A percentile compares a stretch with the other conserved stretches of the same genome.
Conservation (phyloP, 1,140 invertebrate species). For the Notospermus geniculatus region DNA sequence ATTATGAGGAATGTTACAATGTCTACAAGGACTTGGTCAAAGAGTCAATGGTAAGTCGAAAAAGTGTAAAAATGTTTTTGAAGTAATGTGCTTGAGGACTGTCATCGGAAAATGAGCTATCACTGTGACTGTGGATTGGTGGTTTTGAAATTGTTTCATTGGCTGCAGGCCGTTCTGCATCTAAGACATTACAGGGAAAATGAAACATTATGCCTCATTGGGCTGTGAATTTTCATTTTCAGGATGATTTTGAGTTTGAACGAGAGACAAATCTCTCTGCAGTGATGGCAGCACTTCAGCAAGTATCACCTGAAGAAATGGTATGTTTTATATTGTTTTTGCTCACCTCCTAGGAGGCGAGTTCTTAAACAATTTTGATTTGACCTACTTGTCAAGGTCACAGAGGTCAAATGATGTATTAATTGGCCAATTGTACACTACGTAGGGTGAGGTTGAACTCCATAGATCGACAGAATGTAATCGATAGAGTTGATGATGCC, state of each 20-base stretch:
- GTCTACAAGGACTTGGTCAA: slow-evolving; percentile 68
- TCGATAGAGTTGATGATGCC: no score
- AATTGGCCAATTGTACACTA: no score
- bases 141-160: not conserved
- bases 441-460: no score
- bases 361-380: no score
- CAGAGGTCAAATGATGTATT: no score
- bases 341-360: no score
- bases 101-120: not conserved
- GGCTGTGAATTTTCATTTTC: slow-evolving; percentile 39
- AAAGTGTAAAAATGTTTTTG: not conserved
- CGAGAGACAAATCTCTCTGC: slow-evolving; percentile 88
- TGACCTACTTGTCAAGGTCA: no score
- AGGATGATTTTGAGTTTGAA: slow-evolving; percentile 93
- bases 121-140: not conserved
- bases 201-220: no score
- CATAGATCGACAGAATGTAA: no score
- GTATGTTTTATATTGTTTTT: slow-evolving; percentile 33
- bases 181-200: no score
- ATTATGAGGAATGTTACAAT: slow-evolving; percentile 79
- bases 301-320: slow-evolving; percentile 41
- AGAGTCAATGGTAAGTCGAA: slow-evolving; percentile 45
- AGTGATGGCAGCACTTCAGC: slow-evolving; percentile 74
- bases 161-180: no score
- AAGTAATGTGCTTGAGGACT: not conserved